phyloP scores from a whole-genome alignment of 1,140 invertebrate species.

The Ericerus pela region DNA sequence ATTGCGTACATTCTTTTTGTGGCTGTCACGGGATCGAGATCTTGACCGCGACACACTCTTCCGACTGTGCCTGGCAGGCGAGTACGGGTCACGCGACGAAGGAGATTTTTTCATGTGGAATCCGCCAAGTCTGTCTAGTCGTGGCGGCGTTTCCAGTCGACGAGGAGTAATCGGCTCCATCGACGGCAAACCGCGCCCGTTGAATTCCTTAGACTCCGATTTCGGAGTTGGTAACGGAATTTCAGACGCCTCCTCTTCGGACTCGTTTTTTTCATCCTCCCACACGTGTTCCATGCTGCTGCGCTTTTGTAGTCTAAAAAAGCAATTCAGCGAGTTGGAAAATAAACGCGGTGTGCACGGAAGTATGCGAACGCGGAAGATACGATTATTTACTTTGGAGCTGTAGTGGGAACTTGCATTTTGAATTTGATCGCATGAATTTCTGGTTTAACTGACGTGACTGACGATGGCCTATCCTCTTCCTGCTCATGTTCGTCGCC shows the following conservation, averaged over 20 bases:
- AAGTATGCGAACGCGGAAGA: no score
- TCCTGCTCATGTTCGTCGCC: background rate
- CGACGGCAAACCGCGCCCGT: background rate
- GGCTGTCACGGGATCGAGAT: background rate
- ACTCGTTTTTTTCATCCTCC: background rate
- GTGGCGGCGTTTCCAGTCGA: background rate
- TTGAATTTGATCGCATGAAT: background rate
- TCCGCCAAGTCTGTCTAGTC: background rate
- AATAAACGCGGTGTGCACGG: no score
- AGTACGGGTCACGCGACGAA: background rate
- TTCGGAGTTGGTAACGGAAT: background rate
- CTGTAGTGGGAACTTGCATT: background rate
- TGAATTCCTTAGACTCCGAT: background rate
- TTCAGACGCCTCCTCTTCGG: slow-evolving; percentile 1
- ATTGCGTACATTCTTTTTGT: background rate
- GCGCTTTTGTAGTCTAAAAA: slow-evolving; percentile 12
- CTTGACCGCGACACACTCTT: background rate
- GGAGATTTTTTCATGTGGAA: background rate
- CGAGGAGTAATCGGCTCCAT: background rate
- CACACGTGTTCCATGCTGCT: slow-evolving; percentile 13
- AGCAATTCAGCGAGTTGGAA: no score
- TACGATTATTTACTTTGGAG: background rate
- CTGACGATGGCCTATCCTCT: no score
- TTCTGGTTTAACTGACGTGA: background rate
- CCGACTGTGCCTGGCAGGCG: background rate